phyloP scores from a whole-genome alignment of 2,888 invertebrate species.

The Drosophila sordidula region DNA sequence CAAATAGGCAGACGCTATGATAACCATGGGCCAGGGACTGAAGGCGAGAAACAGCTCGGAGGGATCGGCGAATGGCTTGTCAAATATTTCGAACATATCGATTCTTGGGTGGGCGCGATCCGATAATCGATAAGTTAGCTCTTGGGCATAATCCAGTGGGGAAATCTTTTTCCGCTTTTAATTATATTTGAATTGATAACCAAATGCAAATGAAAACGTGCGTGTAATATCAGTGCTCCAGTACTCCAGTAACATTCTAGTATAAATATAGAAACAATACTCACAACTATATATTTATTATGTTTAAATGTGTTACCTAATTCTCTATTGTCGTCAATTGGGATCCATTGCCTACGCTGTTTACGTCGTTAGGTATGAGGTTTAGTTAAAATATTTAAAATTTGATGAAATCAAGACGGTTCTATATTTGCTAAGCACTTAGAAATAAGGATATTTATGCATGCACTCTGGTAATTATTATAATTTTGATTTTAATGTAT shows the following conservation, averaged over 20 bases:
- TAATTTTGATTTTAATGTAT: too few relatives aligned
- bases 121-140: background rate
- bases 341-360: background rate
- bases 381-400: too few relatives aligned
- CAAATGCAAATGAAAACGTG: background rate
- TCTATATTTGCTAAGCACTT: background rate
- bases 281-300: too few relatives aligned
- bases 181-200: background rate
- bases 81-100: constrained; percentile 37
- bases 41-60: constrained; percentile 25
- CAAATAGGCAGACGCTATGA: constrained; percentile 37
- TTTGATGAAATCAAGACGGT: background rate
- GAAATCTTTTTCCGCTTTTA: background rate
- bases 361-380: background rate
- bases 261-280: too few relatives aligned
- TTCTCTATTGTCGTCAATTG: background rate
- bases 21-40: constrained; percentile 40
- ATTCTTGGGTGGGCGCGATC: background rate
- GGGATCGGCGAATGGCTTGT: constrained; percentile 36
- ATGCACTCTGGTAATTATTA: too few relatives aligned
- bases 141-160: background rate
- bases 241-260: background rate
- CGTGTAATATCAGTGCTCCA: background rate
- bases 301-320: background rate
- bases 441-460: background rate